Percentiles rank a stretch among this genome's conserved stretches.
Evolutionary conservation across 2,113 vertebrate species (phyloP).

Genomic region (Oreotrochilus melanogaster): DNA sequence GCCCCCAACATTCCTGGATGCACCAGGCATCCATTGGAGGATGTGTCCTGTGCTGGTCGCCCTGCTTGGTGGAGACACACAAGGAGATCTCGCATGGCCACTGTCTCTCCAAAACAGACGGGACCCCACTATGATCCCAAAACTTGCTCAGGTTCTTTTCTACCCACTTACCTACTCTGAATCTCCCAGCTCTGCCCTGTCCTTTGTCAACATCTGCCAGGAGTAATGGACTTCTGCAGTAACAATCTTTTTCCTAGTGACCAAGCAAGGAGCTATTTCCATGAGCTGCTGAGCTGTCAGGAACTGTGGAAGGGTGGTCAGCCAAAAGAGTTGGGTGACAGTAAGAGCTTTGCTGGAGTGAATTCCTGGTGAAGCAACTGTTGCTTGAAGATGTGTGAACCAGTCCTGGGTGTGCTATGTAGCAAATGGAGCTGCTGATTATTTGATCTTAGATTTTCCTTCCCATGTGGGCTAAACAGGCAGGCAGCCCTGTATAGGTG

Average conservation of each 20-base stretch:
- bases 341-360: neutral
- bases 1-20: neutral
- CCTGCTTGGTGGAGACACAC: neutral
- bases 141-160: neutral
- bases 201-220: neutral
- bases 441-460: neutral
- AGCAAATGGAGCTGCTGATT: neutral
- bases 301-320: neutral
- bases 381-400: neutral
- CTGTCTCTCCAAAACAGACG: neutral
- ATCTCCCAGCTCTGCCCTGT: neutral
- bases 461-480: neutral
- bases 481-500: neutral
- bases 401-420: neutral
- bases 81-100: neutral
- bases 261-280: rapidly evolving
- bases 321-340: neutral
- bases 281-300: neutral
- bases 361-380: neutral
- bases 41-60: neutral
- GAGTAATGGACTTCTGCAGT: neutral
- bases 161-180: neutral
- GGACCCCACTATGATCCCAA: neutral
- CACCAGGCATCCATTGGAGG: neutral
- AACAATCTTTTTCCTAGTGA: neutral